A percentile compares a stretch with the other conserved stretches of the same genome.
phyloP scores from a whole-genome alignment of 2,797 vertebrate species.

The Buceros bicornis region DNA sequence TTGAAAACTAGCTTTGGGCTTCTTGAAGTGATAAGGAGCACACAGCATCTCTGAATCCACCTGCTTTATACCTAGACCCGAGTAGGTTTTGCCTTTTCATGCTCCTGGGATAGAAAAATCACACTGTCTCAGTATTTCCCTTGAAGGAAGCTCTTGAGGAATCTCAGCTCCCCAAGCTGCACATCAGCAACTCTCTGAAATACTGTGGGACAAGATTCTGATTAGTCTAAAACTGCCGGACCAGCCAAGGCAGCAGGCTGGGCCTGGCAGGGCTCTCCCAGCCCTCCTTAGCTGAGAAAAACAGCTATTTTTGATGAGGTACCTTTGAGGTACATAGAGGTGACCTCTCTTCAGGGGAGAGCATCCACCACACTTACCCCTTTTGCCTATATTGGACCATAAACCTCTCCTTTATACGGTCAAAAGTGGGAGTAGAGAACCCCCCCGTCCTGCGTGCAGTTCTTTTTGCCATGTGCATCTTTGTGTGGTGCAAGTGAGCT shows the following conservation, averaged over 20 bases:
- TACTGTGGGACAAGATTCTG: background rate
- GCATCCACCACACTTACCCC: background rate
- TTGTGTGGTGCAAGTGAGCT: background rate
- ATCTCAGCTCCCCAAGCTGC: background rate
- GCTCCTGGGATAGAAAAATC: background rate
- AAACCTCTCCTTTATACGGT: background rate
- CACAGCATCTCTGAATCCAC: background rate
- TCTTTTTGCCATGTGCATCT: background rate
- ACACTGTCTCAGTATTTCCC: background rate
- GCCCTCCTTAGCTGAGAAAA: background rate
- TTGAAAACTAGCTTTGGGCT: background rate
- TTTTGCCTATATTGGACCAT: background rate
- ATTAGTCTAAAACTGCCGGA: background rate
- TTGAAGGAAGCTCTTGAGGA: background rate
- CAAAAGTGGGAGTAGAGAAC: background rate
- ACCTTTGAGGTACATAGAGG: background rate
- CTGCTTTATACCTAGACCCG: background rate
- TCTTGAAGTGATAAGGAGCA: background rate
- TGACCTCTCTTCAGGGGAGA: background rate
- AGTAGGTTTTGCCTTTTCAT: background rate
- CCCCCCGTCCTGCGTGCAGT: rapidly evolving
- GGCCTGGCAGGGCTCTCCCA: background rate
- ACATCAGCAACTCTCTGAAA: background rate
- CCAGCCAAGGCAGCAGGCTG: background rate
- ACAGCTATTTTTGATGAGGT: background rate